phyloP scores from a whole-genome alignment of 2,113 vertebrate genomes.

The Mesembrinibis cayennensis region DNA sequence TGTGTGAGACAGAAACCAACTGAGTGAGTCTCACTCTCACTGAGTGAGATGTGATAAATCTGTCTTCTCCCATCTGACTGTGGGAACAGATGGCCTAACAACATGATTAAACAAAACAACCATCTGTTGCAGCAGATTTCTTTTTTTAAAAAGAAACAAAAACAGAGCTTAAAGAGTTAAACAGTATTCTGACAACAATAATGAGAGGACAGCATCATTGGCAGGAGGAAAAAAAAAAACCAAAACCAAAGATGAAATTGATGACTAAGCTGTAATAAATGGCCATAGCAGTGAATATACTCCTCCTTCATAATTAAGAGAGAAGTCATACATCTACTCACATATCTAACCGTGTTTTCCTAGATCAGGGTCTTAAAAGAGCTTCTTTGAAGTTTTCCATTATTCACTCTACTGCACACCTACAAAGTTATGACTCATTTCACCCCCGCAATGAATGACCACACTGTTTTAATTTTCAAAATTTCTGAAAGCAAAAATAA shows the following conservation, averaged over 20 bases:
- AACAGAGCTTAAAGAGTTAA: neutral
- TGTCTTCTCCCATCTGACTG: slow-evolving; percentile 30
- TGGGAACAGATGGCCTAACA: slow-evolving; percentile 54
- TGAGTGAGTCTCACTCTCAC: slow-evolving; percentile 43
- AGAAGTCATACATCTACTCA: neutral
- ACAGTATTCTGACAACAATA: neutral
- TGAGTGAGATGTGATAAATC: slow-evolving; percentile 46
- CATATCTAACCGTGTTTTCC: neutral
- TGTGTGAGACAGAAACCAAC: slow-evolving; percentile 54
- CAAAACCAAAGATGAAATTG: neutral
- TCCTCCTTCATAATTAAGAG: neutral
- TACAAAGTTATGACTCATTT: neutral
- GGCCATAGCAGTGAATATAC: neutral
- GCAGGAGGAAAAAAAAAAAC: neutral
- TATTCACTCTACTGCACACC: neutral
- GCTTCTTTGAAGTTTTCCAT: neutral
- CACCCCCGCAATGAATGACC: neutral
- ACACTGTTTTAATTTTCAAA: neutral
- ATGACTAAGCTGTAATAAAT: neutral
- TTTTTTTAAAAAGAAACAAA: neutral
- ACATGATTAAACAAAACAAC: slow-evolving; percentile 37
- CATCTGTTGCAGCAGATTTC: slow-evolving; percentile 41
- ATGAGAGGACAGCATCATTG: neutral
- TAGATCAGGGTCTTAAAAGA: neutral
- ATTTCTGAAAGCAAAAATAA: neutral